Evolutionary conservation across 2,113 vertebrate genomes (phyloP).

Genomic region (Alligator mississippiensis): DNA sequence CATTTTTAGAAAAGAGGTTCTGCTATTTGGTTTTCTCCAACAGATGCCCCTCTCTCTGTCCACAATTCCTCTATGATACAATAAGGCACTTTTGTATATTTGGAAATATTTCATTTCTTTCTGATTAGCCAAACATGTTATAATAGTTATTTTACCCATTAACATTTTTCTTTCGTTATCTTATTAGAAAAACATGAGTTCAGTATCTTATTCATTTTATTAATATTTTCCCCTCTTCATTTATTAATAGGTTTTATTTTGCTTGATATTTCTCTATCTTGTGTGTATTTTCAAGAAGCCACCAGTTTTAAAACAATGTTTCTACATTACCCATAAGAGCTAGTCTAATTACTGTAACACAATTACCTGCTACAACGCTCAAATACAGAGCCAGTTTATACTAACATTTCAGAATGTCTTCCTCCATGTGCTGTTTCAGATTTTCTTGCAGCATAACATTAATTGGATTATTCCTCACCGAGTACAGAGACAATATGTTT

Average conservation of each 20-base stretch:
- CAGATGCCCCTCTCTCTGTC: background rate
- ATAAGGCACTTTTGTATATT: background rate
- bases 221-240: background rate
- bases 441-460: conserved; percentile 66
- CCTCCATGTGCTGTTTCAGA: conserved; percentile 67
- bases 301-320: background rate
- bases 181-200: background rate
- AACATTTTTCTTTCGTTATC: background rate
- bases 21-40: background rate
- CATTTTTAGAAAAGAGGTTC: background rate
- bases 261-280: background rate
- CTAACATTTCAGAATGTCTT: conserved; percentile 72
- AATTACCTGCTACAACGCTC: background rate
- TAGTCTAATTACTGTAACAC: background rate
- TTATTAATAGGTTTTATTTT: conserved; percentile 16
- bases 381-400: conserved; percentile 37
- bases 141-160: background rate
- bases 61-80: conserved; percentile 1
- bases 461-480: conserved; percentile 73
- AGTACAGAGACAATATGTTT: conserved; percentile 70
- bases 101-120: conserved; percentile 1
- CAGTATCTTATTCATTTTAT: background rate
- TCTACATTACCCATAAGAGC: background rate
- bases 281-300: background rate
- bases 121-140: background rate